Conservation (phyloP, 2,797 vertebrate species). For the Neosalanx taihuensis region DNA sequence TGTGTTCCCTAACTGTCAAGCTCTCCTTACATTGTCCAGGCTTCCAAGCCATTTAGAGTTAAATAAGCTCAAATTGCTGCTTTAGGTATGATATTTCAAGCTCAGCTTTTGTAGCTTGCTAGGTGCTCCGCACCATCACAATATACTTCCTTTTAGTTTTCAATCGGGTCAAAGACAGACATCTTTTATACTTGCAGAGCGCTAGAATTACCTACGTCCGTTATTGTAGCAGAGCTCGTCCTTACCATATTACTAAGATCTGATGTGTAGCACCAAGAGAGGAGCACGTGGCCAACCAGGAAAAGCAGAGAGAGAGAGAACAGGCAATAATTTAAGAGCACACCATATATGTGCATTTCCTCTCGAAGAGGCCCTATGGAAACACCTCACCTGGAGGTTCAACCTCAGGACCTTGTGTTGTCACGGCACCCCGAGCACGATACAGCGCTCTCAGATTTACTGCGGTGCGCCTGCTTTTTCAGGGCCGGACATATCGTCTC, state of each 20-base stretch:
- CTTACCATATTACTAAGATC: slow-evolving; percentile 9
- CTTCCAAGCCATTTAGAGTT: slow-evolving; percentile 36
- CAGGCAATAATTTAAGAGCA: slow-evolving; percentile 69
- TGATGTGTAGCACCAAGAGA: slow-evolving; percentile 43
- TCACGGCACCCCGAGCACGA: slow-evolving; percentile 68
- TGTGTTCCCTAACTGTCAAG: slow-evolving; percentile 51
- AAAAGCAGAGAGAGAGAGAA: slow-evolving; percentile 42
- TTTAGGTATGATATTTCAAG: slow-evolving; percentile 33
- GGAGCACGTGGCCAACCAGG: slow-evolving; percentile 49
- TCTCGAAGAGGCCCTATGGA: slow-evolving; percentile 66
- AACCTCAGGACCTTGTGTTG: slow-evolving; percentile 67
- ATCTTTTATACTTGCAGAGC: slow-evolving; percentile 27
- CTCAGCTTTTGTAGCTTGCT: slow-evolving; percentile 3
- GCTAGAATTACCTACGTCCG: slow-evolving; percentile 24
- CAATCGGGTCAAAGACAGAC: slow-evolving; percentile 10
- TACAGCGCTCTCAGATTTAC: slow-evolving; percentile 72
- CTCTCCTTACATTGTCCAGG: slow-evolving; percentile 57
- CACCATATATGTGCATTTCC: slow-evolving; percentile 78
- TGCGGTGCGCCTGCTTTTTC: slow-evolving; percentile 63
- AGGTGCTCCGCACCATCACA: slow-evolving; percentile 8
- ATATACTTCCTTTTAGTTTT: slow-evolving; percentile 24
- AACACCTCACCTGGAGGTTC: slow-evolving; percentile 76
- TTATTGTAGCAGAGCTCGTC: slow-evolving; percentile 5
- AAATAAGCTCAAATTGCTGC: slow-evolving; percentile 44
- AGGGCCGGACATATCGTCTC: slow-evolving; percentile 48